These are phyloP conservation scores for Pristionchus maxplancki DNA, from an alignment of 2,888 invertebrate species.

Conservation along the genomic window DNA sequence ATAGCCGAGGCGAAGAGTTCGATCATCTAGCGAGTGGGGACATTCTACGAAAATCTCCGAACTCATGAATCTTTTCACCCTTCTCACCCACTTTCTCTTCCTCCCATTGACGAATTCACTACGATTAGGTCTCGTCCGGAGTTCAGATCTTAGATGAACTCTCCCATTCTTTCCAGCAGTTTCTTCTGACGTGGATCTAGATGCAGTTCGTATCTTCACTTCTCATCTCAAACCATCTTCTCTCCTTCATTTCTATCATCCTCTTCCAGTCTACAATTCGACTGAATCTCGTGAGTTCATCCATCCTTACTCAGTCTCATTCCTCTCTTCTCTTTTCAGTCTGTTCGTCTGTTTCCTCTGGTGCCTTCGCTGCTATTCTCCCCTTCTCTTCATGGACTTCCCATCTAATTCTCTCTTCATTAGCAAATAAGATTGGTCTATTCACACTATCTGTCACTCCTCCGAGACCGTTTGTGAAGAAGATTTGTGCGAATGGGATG, in stretches of 20 bases:
- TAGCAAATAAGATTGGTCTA: slow-evolving; percentile 12
- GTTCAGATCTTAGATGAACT: not conserved
- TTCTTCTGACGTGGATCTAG: slow-evolving; percentile 25
- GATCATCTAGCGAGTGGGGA: too few species aligned
- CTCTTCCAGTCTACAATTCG: slow-evolving; percentile 2
- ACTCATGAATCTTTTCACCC: not conserved
- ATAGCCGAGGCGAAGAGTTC: not conserved
- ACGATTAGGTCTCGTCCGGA: not conserved
- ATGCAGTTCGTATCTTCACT: slow-evolving; percentile 23
- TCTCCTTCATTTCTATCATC: slow-evolving; percentile 28
- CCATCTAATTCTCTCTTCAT: slow-evolving; percentile 22
- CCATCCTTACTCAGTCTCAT: not conserved
- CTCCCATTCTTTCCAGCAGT: not conserved
- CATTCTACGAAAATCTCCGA: not conserved
- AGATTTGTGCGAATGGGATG: too few species aligned
- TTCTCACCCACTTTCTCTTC: not conserved
- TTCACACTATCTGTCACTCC: slow-evolving; percentile 9
- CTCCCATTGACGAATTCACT: not conserved
- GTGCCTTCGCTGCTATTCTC: slow-evolving; percentile 16
- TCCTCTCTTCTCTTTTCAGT: not conserved
- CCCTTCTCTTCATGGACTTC: slow-evolving; percentile 30
- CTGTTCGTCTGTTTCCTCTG: not conserved
- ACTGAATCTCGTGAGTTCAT: not conserved
- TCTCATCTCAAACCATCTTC: slow-evolving; percentile 35
- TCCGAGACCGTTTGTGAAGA: not conserved